Evolutionary conservation across 2,797 vertebrate species (phyloP).

Genomic region (Mycteria americana): DNA sequence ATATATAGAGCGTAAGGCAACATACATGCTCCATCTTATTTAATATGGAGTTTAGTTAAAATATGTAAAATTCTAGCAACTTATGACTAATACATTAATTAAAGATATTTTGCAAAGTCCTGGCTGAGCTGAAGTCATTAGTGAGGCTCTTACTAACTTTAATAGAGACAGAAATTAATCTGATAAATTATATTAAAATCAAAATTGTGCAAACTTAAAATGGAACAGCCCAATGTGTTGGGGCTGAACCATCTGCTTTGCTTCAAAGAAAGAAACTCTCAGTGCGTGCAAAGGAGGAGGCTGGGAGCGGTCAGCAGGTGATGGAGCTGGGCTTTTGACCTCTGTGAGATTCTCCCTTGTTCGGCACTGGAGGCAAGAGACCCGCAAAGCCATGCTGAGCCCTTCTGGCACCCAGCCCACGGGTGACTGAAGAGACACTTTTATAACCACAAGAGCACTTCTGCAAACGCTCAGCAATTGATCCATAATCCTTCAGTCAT

Average conservation of each 20-base stretch:
- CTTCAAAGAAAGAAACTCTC: neutral
- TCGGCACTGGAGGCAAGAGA: neutral
- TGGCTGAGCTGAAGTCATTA: neutral
- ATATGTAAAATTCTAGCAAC: neutral
- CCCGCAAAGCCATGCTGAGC: neutral
- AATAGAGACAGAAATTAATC: neutral
- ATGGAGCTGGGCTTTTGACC: neutral
- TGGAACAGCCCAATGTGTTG: neutral
- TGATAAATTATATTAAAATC: neutral
- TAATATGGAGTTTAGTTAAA: neutral
- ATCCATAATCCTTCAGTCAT: neutral
- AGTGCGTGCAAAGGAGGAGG: neutral
- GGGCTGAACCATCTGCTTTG: neutral
- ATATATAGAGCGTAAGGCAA: neutral
- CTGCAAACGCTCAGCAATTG: neutral
- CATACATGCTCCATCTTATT: neutral
- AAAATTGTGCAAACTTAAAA: neutral
- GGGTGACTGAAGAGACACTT: neutral
- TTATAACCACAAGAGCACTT: neutral
- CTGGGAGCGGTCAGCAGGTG: neutral
- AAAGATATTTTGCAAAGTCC: neutral
- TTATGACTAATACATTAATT: neutral
- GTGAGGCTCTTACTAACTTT: neutral
- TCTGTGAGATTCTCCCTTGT: neutral
- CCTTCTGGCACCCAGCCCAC: neutral